phyloP scores from a whole-genome alignment of 2,888 invertebrate genomes.

The Agrilus biguttatus region DNA sequence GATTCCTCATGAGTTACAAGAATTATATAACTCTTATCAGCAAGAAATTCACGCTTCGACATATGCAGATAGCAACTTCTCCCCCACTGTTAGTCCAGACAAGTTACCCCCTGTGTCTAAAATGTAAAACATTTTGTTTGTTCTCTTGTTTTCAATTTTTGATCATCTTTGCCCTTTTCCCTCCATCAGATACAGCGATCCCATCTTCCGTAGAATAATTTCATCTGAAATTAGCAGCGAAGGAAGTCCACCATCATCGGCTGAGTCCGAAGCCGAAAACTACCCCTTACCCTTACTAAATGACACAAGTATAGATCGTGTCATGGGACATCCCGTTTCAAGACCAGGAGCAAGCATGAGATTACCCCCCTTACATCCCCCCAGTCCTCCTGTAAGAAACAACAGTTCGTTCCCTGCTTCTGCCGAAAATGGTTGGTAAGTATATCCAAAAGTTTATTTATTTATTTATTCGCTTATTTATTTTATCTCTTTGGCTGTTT shows the following conservation, averaged over 20 bases:
- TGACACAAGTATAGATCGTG: conserved; percentile 25
- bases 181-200: conserved; percentile 24
- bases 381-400: conserved; percentile 22
- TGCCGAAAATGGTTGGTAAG: conserved; percentile 1
- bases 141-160: too few relatives aligned
- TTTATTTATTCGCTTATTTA: not conserved
- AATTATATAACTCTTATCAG: conserved; percentile 69
- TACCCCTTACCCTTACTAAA: conserved; percentile 15
- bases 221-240: conserved; percentile 19
- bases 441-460: not conserved
- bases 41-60: conserved; percentile 77
- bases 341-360: conserved; percentile 24
- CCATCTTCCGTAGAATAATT: conserved; percentile 22
- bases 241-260: conserved; percentile 26
- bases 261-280: conserved; percentile 23
- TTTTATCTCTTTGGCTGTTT: too few relatives aligned
- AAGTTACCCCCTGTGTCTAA: conserved; percentile 50
- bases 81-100: conserved; percentile 34
- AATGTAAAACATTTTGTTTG: conserved; percentile 29
- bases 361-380: conserved; percentile 27
- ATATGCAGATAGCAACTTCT: conserved; percentile 47
- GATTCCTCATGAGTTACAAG: conserved; percentile 60
- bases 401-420: not conserved
- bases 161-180: too few relatives aligned
- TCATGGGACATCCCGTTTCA: conserved; percentile 28